phyloP scores from a whole-genome alignment of 2,888 invertebrate species.

The Morpho achilles region DNA sequence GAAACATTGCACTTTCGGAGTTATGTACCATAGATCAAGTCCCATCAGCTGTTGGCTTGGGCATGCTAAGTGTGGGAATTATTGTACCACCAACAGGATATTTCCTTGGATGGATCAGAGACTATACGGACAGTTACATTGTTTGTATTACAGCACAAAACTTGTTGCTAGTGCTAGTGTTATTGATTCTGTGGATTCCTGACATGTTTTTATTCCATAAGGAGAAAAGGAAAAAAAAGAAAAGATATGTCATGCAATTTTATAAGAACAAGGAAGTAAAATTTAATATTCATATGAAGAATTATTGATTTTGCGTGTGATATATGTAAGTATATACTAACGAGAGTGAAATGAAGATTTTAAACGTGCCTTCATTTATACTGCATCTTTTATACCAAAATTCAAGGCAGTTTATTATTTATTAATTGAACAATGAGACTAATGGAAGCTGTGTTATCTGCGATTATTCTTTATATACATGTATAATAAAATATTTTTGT shows the following conservation, averaged over 20 bases:
- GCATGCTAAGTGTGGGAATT: constrained; percentile 85
- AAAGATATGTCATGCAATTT: constrained; percentile 1
- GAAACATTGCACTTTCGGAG: constrained; percentile 84
- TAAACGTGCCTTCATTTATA: too few relatives aligned
- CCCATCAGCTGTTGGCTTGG: constrained; percentile 84
- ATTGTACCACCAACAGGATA: constrained; percentile 83
- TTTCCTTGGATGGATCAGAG: constrained; percentile 82
- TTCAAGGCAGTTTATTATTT: too few relatives aligned
- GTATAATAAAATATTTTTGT: too few relatives aligned
- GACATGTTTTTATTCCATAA: constrained; percentile 68
- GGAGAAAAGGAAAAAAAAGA: constrained; percentile 43
- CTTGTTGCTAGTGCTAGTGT: constrained; percentile 68
- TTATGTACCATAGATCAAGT: constrained; percentile 78
- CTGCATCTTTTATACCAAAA: too few relatives aligned
- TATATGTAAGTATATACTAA: too few relatives aligned
- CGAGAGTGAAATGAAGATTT: too few relatives aligned
- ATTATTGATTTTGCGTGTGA: too few relatives aligned
- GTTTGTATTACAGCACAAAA: constrained; percentile 82
- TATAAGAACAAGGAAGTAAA: too few relatives aligned
- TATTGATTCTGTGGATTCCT: constrained; percentile 79
- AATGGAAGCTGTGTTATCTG: too few relatives aligned
- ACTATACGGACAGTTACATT: constrained; percentile 81
- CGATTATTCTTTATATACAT: too few relatives aligned
- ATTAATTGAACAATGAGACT: too few relatives aligned
- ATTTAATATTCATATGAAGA: too few relatives aligned